Conservation (phyloP, 2,888 invertebrate species). For the Hirtodrosophila trivittata region DNA sequence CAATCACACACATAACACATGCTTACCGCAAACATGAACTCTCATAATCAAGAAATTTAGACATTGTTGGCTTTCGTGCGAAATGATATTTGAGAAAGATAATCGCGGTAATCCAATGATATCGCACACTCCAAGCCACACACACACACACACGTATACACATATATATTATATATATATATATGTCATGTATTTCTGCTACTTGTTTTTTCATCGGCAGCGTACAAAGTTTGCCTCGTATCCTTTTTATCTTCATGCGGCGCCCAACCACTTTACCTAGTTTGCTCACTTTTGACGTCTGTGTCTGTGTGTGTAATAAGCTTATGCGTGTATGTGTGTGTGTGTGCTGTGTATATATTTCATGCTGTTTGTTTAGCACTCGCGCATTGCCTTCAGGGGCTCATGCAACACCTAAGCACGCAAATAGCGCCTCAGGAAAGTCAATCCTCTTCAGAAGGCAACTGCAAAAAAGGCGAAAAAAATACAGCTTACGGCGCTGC, state of each 20-base stretch:
- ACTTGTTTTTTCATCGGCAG: conserved; percentile 22
- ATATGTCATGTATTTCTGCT: conserved; percentile 8
- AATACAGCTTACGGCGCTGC: conserved; percentile 16
- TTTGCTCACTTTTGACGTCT: conserved; percentile 57
- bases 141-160: background rate
- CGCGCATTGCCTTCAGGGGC: conserved; percentile 44
- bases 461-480: conserved; percentile 13
- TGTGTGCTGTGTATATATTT: conserved; percentile 10
- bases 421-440: conserved; percentile 41
- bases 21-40: conserved; percentile 16
- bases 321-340: conserved; percentile 31
- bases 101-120: conserved; percentile 71
- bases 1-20: conserved; percentile 10
- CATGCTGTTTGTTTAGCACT: conserved; percentile 58
- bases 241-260: conserved; percentile 32
- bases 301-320: conserved; percentile 54
- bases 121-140: conserved; percentile 36
- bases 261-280: conserved; percentile 11
- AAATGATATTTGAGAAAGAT: conserved; percentile 75
- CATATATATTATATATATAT: background rate
- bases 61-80: conserved; percentile 75
- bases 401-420: conserved; percentile 52
- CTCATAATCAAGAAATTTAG: conserved; percentile 59
- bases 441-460: conserved; percentile 39
- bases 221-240: conserved; percentile 32